Base-by-base conservation (phyloP, 30 jellyfish, hydroid and myxozoan species). In the Mastigias papua region DNA sequence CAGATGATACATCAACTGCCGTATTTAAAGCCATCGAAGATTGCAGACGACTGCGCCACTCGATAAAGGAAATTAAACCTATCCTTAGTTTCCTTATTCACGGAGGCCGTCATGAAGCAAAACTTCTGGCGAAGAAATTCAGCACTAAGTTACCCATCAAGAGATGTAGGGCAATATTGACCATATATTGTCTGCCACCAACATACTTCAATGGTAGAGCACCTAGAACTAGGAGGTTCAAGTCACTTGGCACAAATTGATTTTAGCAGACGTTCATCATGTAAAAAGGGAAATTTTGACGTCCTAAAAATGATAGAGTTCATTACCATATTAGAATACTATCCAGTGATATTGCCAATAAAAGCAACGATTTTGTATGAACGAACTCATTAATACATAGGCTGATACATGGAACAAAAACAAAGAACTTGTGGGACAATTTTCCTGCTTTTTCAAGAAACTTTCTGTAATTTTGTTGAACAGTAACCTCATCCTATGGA, bases 111-210 rank as follows among this genome's bases (percentile, higher is more conserved):
- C 62, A 21, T 2, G 76, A 66, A 63, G 91, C 91, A 22, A 81
- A 81, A 74, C 75, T 65, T 33, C 48, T 81, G 91, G 35, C 84
- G 26, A 81, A 48, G 91, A 81, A 81, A 57, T 81, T 81, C 85
- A 81, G 91, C 49, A 81, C 91, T 15, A 81, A 68, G 34, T 34
- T 81, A 69, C 91, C 91, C 15, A 68, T 68, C 48, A 81, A 81
- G 83, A 74, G 78, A 21, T 81, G 91, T 74, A 32, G 83, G n/a
- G 91, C 91, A 46, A 81, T 81, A 0, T 64, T 81, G 28, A 81
- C 91, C 0, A 69, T 81, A 17, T 69, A 66, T 25, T 66, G 84
- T 64, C 37, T 35, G 25, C 84, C 76, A 1, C 57, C 91, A 49
- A 32, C 64, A 1, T 50, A 42, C 34, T 50, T 69, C 34, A 65